Conservation (phyloP, 2,113 vertebrate species). For the Pseudorhombus dupliciocellatus region DNA sequence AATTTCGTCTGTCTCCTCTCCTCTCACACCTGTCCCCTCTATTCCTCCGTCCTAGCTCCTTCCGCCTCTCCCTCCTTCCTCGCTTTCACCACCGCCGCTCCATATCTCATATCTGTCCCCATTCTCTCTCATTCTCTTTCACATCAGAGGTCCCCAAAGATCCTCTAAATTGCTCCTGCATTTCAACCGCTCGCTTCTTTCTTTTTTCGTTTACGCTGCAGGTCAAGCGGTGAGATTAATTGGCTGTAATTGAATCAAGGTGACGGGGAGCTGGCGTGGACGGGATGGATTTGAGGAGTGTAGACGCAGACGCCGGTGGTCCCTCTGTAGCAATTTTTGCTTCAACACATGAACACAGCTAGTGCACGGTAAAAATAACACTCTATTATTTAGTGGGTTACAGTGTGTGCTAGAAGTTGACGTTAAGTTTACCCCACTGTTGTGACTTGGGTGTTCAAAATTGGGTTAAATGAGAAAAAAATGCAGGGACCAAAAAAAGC, state of each 20-base stretch:
- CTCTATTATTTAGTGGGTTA: not conserved
- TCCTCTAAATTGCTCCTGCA: slow-evolving; percentile 73
- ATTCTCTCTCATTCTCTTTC: slow-evolving; percentile 62
- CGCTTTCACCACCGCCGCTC: slow-evolving; percentile 2
- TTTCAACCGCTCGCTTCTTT: slow-evolving; percentile 61
- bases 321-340: slow-evolving; percentile 12
- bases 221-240: slow-evolving; percentile 74
- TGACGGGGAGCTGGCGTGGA: slow-evolving; percentile 58
- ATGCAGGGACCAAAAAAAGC: no score
- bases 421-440: not conserved
- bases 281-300: slow-evolving; percentile 33
- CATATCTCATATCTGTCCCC: slow-evolving; percentile 65
- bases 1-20: not conserved
- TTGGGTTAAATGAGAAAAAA: slow-evolving; percentile 10
- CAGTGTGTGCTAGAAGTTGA: not conserved
- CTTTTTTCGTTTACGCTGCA: slow-evolving; percentile 75
- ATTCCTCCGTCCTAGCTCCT: slow-evolving; percentile 34
- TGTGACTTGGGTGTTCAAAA: slow-evolving; percentile 2
- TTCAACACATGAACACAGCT: slow-evolving; percentile 35
- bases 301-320: slow-evolving; percentile 12
- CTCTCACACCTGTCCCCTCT: slow-evolving; percentile 33
- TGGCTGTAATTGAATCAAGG: slow-evolving; percentile 73
- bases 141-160: slow-evolving; percentile 59
- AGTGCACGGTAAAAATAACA: slow-evolving; percentile 26
- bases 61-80: slow-evolving; percentile 12